Percentiles rank a stretch among this genome's conserved stretches.
phyloP scores from a whole-genome alignment of 2,113 vertebrate species.

The Macquaria australasica region DNA sequence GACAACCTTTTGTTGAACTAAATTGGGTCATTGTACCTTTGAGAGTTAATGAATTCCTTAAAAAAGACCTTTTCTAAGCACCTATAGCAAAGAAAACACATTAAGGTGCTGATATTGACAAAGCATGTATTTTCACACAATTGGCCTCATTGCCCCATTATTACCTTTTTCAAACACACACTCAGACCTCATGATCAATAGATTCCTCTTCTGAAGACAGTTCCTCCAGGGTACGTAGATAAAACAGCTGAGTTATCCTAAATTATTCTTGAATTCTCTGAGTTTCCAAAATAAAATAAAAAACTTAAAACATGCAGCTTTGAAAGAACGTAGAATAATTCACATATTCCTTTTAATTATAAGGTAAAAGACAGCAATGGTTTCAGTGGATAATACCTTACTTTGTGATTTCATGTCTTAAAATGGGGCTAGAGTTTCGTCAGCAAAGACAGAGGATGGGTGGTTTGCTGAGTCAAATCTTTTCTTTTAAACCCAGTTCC shows the following conservation, averaged over 20 bases:
- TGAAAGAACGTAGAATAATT: neutral
- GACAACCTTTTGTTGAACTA: neutral
- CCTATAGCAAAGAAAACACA: slow-evolving; percentile 1
- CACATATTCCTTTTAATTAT: neutral
- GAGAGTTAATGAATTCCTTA: neutral
- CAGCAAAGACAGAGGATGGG: slow-evolving; percentile 2
- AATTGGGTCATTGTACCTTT: neutral
- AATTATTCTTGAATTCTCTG: neutral
- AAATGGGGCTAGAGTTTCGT: neutral
- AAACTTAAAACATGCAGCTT: neutral
- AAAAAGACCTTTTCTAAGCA: neutral
- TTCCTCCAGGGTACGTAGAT: neutral
- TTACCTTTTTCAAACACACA: neutral
- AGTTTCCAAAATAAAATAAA: neutral
- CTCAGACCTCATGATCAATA: neutral
- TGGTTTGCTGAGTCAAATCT: slow-evolving; percentile 35
- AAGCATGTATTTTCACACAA: neutral
- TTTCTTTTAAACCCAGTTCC: slow-evolving; percentile 5
- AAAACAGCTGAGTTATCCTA: neutral
- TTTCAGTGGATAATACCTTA: neutral
- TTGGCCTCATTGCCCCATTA: neutral
- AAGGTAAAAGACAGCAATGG: neutral
- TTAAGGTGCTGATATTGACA: neutral
- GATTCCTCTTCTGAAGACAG: neutral
- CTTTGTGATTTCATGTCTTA: neutral